Evolutionary conservation across 2,797 vertebrate species (phyloP).

Genomic region (Columba guinea): DNA sequence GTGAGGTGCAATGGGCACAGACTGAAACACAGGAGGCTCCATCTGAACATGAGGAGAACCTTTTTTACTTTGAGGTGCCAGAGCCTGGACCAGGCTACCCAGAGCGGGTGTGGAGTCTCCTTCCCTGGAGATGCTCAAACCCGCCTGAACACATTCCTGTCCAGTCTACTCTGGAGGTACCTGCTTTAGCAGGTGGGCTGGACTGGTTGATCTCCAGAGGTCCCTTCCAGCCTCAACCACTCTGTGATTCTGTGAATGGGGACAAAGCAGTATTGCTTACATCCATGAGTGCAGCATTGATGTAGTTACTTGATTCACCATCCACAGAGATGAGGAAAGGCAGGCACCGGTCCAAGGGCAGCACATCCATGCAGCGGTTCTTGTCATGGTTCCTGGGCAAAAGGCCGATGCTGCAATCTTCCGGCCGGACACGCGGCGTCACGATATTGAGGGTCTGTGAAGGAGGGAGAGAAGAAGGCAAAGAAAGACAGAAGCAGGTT

Average conservation of each 20-base stretch:
- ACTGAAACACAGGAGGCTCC: too few species aligned
- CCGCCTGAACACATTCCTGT: too few species aligned
- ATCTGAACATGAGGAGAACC: too few species aligned
- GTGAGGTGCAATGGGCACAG: too few species aligned
- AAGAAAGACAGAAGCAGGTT: neutral
- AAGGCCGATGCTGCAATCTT: conserved; percentile 96
- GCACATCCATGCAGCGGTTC: conserved; percentile 94
- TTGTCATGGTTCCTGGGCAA: conserved; percentile 96
- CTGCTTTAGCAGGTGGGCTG: too few species aligned
- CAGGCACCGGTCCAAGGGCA: conserved; percentile 93
- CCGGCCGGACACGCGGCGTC: conserved; percentile 91
- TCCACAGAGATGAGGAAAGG: conserved; percentile 98
- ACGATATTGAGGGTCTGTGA: conserved; percentile 94
- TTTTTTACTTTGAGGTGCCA: too few species aligned
- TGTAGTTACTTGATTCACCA: conserved; percentile 96
- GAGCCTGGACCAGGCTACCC: too few species aligned
- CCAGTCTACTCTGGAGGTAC: too few species aligned
- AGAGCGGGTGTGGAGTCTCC: too few species aligned
- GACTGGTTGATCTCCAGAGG: too few species aligned
- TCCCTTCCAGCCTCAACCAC: too few species aligned
- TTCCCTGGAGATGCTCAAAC: too few species aligned
- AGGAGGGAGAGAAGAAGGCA: neutral
- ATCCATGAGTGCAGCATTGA: conserved; percentile 97
- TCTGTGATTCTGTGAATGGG: neutral
- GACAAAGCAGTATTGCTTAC: conserved; percentile 75